Base-by-base conservation (phyloP, 2,113 vertebrate species). In the Paracanthobrama guichenoti region DNA sequence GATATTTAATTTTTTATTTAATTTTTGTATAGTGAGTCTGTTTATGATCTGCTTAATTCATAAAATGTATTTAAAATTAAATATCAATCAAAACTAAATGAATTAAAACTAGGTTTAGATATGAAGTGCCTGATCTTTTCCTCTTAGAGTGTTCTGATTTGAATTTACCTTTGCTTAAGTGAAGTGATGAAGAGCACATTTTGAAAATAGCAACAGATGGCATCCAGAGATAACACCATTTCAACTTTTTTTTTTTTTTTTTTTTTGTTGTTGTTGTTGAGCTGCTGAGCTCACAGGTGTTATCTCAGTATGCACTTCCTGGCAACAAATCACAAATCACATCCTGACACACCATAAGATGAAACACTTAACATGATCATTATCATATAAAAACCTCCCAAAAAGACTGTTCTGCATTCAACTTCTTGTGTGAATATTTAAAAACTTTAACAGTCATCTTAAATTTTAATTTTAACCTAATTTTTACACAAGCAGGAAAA, bases 291-390 rank as follows among this genome's bases (percentile, higher is more conserved):
- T 73, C 42, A 26, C n/a, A 26, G n/a, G 42, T 73, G 42, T 48
- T 73, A 48, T 73, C n/a, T 48, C 71, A 46, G 67, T 46, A 46
- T 73, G 71, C 42, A 44, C 71, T 73, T 73, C 71, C 71, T 73
- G 71, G 46, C 6, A 46, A 48, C 35, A n/a, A 71, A 11, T 71
- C 67, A 42, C 35, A 12, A 8, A 44, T 46, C 22, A 72, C 11
- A 14, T 44, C 39, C 67, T 71, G 67, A 44, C 35, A 3, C 10
- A 42, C 35, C 20, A n/a, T 2, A 6, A 24, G 20, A 72, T 2
- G 8, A 67, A 39, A 67, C 9, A 31, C 62, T 31, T 31, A 35
- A 67, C 28, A 67, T 55, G 2, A 20, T 22, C 16, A 11, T 55
- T 22, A 20, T 28, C 60, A 31, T 64, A 28, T 64, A 28, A 64